Percentiles rank a stretch among this genome's conserved stretches.
Evolutionary conservation across 2,888 invertebrate species (phyloP).

Genomic region (Hetaerina titia): DNA sequence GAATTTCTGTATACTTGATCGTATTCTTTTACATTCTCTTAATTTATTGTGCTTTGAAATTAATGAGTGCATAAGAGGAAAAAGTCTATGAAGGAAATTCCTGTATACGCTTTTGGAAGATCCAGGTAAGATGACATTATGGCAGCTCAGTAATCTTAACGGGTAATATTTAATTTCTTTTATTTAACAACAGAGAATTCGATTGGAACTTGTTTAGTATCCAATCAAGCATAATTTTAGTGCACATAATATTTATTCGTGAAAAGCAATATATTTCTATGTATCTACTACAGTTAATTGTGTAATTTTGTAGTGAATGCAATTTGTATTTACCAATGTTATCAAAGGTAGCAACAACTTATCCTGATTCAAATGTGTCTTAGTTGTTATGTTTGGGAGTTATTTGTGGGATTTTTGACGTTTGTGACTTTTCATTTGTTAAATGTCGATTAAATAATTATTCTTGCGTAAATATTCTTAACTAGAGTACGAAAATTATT

Average conservation of each 20-base stretch:
- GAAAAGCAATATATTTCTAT: background rate
- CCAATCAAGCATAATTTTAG: background rate
- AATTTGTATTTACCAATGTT: slow-evolving; percentile 10
- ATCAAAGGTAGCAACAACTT: background rate
- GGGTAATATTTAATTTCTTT: background rate
- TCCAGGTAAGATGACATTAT: slow-evolving; percentile 63
- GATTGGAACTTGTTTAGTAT: background rate
- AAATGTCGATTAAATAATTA: background rate
- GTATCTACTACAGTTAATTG: background rate
- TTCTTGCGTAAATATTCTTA: background rate
- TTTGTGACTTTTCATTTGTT: background rate
- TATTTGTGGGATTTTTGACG: background rate
- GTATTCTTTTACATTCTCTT: slow-evolving; percentile 20
- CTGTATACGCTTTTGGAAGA: slow-evolving; percentile 29
- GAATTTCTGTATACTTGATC: background rate
- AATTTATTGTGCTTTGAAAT: slow-evolving; percentile 41
- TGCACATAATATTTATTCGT: background rate
- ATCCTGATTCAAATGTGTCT: background rate
- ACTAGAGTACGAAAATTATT: background rate
- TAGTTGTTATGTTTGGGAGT: background rate
- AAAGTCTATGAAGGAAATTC: slow-evolving; percentile 64
- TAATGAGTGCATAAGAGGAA: slow-evolving; percentile 6
- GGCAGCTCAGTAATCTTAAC: slow-evolving; percentile 54
- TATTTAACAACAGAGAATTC: background rate
- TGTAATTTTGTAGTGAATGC: background rate